phyloP scores from a whole-genome alignment of 2,113 vertebrate species.

The Melospiza georgiana region DNA sequence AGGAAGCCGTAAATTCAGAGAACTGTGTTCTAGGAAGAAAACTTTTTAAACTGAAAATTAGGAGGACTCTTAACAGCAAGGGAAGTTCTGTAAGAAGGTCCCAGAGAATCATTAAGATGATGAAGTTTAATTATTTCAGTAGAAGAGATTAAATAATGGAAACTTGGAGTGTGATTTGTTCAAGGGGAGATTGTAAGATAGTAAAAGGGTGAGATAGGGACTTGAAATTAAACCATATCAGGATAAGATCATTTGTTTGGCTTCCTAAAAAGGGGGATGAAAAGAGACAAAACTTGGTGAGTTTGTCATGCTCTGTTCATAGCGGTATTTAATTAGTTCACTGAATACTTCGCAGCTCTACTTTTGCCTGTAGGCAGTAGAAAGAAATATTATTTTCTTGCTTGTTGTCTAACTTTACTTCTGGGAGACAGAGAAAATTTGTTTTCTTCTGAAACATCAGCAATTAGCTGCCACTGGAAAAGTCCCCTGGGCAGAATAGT shows the following conservation, averaged over 20 bases:
- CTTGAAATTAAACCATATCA: not conserved
- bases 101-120: not conserved
- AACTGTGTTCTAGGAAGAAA: not conserved
- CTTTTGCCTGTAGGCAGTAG: not conserved
- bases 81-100: not conserved
- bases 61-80: not conserved
- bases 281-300: not conserved
- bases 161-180: not conserved
- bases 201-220: not conserved
- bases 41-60: not conserved
- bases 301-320: not conserved
- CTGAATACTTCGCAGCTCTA: not conserved
- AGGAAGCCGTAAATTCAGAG: not conserved
- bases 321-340: conserved; percentile 17
- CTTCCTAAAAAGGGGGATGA: not conserved
- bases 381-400: conserved; percentile 3
- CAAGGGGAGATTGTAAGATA: not conserved
- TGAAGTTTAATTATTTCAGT: not conserved
- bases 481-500: not conserved
- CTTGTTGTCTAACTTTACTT: not conserved
- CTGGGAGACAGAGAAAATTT: not conserved
- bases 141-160: not conserved
- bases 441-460: not conserved
- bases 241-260: not conserved
- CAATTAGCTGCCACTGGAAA: not conserved